Evolutionary conservation across 2,113 vertebrate species (phyloP), one percentile per base, ranked within the genome.

Genomic region (Gulo gulo): DNA sequence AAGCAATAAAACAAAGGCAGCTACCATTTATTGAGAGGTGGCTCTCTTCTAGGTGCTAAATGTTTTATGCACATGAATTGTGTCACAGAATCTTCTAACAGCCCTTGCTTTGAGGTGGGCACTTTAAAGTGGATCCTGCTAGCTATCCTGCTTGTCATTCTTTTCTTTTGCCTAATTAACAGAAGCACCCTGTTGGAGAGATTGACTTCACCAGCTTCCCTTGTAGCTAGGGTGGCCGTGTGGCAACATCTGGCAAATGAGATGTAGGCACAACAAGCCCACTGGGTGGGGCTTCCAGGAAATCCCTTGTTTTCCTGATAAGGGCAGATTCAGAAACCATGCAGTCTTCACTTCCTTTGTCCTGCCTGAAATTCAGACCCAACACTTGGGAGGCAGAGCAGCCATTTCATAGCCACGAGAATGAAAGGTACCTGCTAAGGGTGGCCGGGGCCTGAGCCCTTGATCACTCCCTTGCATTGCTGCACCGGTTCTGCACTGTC

Each of bases 341-440:
- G 34, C 1, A 24, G 6, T 15, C 65, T 93, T 95, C 52, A 50
- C 21, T 82, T 29, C 89, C 10, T 67, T 69, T 52, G 80, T 80
- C 78, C 81, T 88, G 71, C 55, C 73, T 88, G 79, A 71, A 87
- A 91, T 93, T 95, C 80, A 95, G 74, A 79, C 26, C 39, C 16
- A 88, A 26, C 24, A 76, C 42, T 23, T 69, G 87, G 87, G 61
- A 74, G 23, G 18, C 34, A 24, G 12, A 87, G 57, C 42, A 87
- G 80, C 59, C 52, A 71, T 47, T 93, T 52, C 42, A 34, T 61
- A 91, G 47, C 24, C 39, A 69, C 2, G 26, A 94, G 50, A 18
- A 95, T 14, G 52, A 85, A 96, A 69, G 71, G 36, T 11, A 57
- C 2, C 31, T 7, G 24, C 26, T 94, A 67, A 92, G 67, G 42